Percentiles rank a stretch among this genome's conserved stretches.
Evolutionary conservation across 2,888 invertebrate genomes (phyloP).

Genomic region (Aphodius sticticus): DNA sequence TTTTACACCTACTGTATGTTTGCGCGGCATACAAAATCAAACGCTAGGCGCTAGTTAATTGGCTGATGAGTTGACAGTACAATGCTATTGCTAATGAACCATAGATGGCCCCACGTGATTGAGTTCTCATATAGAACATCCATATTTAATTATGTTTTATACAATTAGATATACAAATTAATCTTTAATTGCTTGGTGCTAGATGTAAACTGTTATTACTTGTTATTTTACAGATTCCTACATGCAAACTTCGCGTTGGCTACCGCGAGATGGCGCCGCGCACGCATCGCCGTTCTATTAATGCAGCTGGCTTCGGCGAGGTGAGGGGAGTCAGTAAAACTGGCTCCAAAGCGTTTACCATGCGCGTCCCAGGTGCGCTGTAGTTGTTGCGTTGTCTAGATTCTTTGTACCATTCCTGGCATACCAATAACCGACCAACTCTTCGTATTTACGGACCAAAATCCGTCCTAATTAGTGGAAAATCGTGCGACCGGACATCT

Average conservation of each 20-base stretch:
- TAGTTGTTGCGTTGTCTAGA: slow-evolving; percentile 92
- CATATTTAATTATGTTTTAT: too few relatives aligned
- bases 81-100: too few relatives aligned
- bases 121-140: too few relatives aligned
- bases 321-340: slow-evolving; percentile 48
- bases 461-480: slow-evolving; percentile 72
- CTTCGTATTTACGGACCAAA: slow-evolving; percentile 75
- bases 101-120: too few relatives aligned
- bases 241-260: background rate
- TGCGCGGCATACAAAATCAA: too few relatives aligned
- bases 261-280: background rate
- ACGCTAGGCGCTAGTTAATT: too few relatives aligned
- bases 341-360: slow-evolving; percentile 71
- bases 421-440: slow-evolving; percentile 85
- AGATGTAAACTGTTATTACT: too few relatives aligned
- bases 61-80: too few relatives aligned
- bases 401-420: slow-evolving; percentile 98
- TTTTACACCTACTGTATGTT: too few relatives aligned
- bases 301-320: slow-evolving; percentile 11
- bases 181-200: too few relatives aligned
- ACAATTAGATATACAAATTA: too few relatives aligned
- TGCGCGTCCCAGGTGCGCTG: slow-evolving; percentile 85
- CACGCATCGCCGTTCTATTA: background rate
- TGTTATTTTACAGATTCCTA: background rate
- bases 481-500: slow-evolving; percentile 69